Conservation (phyloP, 1,140 invertebrate genomes). For the Pseudobourletiella spinata region DNA sequence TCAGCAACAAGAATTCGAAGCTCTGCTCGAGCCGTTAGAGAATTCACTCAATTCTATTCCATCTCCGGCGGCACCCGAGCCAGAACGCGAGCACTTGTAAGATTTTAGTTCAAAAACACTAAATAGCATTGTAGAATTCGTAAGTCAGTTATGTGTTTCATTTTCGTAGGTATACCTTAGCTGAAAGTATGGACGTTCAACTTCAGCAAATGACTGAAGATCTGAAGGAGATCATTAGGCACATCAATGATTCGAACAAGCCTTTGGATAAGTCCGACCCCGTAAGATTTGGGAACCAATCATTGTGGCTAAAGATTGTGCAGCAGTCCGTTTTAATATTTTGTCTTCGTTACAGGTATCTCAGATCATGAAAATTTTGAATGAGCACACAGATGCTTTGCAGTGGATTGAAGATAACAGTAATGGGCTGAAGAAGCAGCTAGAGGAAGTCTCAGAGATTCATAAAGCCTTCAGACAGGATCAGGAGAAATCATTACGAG, state of each 20-base stretch:
- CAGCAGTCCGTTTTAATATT: too few species aligned
- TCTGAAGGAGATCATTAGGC: constrained; percentile 88
- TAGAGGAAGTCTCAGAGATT: constrained; percentile 73
- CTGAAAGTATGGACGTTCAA: constrained; percentile 85
- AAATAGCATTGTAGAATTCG: too few species aligned
- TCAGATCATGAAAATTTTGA: constrained; percentile 85
- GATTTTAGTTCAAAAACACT: constrained; percentile 28
- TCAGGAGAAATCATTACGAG: constrained; percentile 48
- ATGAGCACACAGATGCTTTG: constrained; percentile 91
- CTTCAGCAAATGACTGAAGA: constrained; percentile 89
- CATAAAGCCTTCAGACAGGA: constrained; percentile 67
- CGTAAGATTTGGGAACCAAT: too few species aligned
- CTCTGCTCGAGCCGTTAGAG: constrained; percentile 73
- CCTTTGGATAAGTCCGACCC: constrained; percentile 76
- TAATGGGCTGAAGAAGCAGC: constrained; percentile 59
- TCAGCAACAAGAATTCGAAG: constrained; percentile 86
- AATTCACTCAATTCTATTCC: constrained; percentile 54
- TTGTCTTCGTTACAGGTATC: constrained; percentile 68
- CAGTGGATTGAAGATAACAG: constrained; percentile 82
- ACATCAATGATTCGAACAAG: constrained; percentile 79
- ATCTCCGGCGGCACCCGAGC: constrained; percentile 60
- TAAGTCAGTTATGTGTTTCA: not conserved
- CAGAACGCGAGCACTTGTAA: constrained; percentile 74
- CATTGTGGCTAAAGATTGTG: too few species aligned
- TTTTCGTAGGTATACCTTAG: constrained; percentile 59